A percentile compares a stretch with the other conserved stretches of the same genome.
These are phyloP conservation scores for Pangasius larnaudii DNA, from an alignment of 2,797 vertebrate genomes.

Conservation along the genomic window DNA sequence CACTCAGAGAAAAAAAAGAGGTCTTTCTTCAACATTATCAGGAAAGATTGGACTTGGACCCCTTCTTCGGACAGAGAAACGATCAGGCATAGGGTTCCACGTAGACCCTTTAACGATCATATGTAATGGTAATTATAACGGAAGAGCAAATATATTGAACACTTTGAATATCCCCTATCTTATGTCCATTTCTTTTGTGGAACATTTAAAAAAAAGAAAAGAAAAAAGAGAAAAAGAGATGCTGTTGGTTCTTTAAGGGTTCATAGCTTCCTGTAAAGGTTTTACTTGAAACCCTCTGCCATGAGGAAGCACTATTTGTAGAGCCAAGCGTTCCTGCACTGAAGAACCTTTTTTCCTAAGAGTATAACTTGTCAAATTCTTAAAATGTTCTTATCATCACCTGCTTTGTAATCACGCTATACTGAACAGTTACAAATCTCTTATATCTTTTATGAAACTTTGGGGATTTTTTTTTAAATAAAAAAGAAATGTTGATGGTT, in stretches of 20 bases:
- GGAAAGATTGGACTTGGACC: neutral
- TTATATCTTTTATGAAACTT: no score
- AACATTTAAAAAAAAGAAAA: neutral
- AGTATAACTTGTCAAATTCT: no score
- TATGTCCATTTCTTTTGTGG: no score
- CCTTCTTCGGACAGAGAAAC: neutral
- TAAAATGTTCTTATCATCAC: no score
- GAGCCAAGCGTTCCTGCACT: neutral
- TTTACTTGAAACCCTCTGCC: neutral
- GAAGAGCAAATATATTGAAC: neutral
- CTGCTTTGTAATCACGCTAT: no score
- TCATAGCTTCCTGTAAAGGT: neutral
- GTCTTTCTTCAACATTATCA: neutral
- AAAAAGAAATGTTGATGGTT: neutral
- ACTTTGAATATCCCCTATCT: no score
- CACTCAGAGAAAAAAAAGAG: no score
- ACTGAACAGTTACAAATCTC: no score
- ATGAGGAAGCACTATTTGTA: neutral
- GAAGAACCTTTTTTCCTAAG: neutral
- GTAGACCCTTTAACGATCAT: neutral
- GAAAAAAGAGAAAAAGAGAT: neutral
- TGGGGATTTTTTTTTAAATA: no score
- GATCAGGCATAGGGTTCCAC: neutral
- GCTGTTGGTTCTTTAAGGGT: neutral
- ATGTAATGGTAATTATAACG: neutral